Evolutionary conservation across 2,797 vertebrate genomes (phyloP).

Genomic region (Gambelia wislizenii): DNA sequence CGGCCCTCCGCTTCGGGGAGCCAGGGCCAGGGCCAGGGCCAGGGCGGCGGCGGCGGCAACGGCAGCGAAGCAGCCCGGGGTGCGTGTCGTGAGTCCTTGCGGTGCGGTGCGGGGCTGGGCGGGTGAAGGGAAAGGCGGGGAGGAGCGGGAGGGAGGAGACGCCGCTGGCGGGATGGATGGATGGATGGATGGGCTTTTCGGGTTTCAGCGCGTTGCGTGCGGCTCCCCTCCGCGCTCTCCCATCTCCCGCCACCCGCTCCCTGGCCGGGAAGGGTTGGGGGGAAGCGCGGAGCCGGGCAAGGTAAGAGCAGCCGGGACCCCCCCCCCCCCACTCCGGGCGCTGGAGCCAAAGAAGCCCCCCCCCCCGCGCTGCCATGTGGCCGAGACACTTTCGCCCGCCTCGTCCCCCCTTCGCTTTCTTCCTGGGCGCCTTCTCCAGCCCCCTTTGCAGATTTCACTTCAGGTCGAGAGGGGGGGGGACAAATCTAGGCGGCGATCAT

Average conservation of each 20-base stretch:
- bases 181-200: too few species aligned
- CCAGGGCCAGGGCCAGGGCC: too few species aligned
- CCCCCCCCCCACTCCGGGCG: too few species aligned
- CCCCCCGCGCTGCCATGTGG: neutral
- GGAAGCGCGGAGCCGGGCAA: slow-evolving; percentile 44
- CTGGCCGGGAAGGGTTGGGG: neutral
- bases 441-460: too few species aligned
- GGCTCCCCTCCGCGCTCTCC: neutral
- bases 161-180: slow-evolving; percentile 65
- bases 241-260: neutral
- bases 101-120: too few species aligned
- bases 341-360: neutral
- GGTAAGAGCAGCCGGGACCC: too few species aligned
- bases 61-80: too few species aligned
- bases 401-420: neutral
- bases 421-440: neutral
- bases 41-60: neutral
- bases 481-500: neutral
- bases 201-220: neutral
- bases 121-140: too few species aligned
- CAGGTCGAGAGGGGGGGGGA: too few species aligned
- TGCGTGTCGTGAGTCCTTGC: too few species aligned
- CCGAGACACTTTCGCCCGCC: slow-evolving; percentile 40
- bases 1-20: slow-evolving; percentile 5
- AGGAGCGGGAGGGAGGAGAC: neutral